phyloP scores from a whole-genome alignment of 1,140 invertebrate genomes.

The Xylocopa sonorina region DNA sequence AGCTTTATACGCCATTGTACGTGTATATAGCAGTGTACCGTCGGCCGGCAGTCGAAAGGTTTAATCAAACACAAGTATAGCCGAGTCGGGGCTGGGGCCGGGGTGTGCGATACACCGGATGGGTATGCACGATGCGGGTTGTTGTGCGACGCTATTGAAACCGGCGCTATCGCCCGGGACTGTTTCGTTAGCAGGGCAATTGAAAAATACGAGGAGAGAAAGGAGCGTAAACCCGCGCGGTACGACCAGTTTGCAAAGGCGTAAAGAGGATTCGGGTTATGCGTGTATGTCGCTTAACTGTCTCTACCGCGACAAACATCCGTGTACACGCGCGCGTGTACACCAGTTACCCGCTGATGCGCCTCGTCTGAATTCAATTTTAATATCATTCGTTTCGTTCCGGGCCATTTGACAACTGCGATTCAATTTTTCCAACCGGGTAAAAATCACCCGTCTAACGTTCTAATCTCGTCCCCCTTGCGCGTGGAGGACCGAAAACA shows the following conservation, averaged over 20 bases:
- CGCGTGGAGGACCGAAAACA: no score
- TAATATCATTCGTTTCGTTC: neutral
- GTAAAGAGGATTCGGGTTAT: conserved; percentile 42
- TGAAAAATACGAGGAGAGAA: conserved; percentile 63
- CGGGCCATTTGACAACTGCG: neutral
- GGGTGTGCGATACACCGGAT: conserved; percentile 29
- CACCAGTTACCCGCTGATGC: neutral
- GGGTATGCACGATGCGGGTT: conserved; percentile 51
- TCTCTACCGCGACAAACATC: neutral
- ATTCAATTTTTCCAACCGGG: neutral
- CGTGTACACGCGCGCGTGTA: neutral
- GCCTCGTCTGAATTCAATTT: conserved; percentile 1
- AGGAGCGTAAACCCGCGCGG: conserved; percentile 46
- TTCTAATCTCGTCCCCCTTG: no score
- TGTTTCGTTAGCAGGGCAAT: conserved; percentile 67
- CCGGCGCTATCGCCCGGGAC: conserved; percentile 50
- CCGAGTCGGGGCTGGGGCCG: conserved; percentile 18
- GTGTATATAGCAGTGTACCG: conserved; percentile 52
- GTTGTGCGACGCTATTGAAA: conserved; percentile 64
- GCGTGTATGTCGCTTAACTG: conserved; percentile 20
- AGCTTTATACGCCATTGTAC: conserved; percentile 62
- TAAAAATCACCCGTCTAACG: no score
- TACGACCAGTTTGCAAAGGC: conserved; percentile 29
- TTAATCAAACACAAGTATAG: conserved; percentile 68
- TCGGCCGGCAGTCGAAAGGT: conserved; percentile 54